Percentiles rank a stretch among this genome's conserved stretches.
Evolutionary conservation across 92 coral and sea anemone species (phyloP).

Genomic region (Porites lobata): DNA sequence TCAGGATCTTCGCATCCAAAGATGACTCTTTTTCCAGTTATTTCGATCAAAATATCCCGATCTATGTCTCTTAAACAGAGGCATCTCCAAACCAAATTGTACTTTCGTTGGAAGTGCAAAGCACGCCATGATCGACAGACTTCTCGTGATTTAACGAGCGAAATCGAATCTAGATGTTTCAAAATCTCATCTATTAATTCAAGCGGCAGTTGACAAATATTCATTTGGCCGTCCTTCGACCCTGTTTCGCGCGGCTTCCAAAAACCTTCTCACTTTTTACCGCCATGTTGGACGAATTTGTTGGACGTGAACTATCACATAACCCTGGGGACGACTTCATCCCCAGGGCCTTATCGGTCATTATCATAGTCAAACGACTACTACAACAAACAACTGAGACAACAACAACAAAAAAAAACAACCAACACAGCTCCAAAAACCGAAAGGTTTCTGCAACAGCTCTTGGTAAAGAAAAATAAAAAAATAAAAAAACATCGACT

Average conservation of each 20-base stretch:
- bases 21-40: conserved; percentile 56
- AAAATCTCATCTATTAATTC: conserved; percentile 82
- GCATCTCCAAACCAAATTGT: conserved; percentile 75
- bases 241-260: no score
- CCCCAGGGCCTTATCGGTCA: not conserved
- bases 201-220: conserved; percentile 63
- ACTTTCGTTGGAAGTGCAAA: conserved; percentile 68
- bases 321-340: not conserved
- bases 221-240: conserved; percentile 4
- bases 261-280: not conserved
- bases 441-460: no score
- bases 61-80: conserved; percentile 77
- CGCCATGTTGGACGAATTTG: conserved; percentile 17
- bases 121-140: conserved; percentile 92
- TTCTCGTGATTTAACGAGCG: conserved; percentile 84
- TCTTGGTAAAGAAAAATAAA: no score
- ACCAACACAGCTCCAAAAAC: no score
- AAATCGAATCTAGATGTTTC: conserved; percentile 83
- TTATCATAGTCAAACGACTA: no score
- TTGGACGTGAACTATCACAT: not conserved
- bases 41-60: conserved; percentile 71
- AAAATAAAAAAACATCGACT: no score
- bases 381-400: no score
- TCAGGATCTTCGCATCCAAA: not conserved
- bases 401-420: no score